Evolutionary conservation across 2,113 vertebrate species (phyloP), one percentile per base, ranked within the genome.

Genomic region (Phrynosoma platyrhinos): DNA sequence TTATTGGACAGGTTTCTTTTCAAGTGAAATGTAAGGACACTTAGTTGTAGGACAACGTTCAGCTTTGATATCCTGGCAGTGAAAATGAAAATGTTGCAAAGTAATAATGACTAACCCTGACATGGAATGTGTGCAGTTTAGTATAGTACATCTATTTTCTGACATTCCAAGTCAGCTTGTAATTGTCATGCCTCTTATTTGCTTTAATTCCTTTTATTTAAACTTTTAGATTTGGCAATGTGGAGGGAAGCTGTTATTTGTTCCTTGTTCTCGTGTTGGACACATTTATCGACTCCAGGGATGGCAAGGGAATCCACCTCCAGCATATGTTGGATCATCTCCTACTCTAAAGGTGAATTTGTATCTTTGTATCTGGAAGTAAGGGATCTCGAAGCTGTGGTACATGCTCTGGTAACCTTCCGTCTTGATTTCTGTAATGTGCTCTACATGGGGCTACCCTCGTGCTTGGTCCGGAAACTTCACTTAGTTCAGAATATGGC

Each of bases 281-380:
- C 99, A 99, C 90, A 99, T 99, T 93, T 99, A 99, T 95, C 98
- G 99, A 84, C 97, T 99, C 36, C 97, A 98, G 25, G 99, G 99
- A 25, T 99, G 99, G 99, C 98, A 98, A 88, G 99, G 99, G 86
- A 99, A 99, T 89, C 99, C 99, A 40, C 98, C 98, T 0, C 99
- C 99, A 16, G 97, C 98, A 69, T 98, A 98, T 0, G 98, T 99
- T n/a, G 99, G 99, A 42, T 99, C 99, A 52, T 99, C 99, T 77
- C 99, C 98, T 30, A 99, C 99, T 0, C 94, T 99, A n/a, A 99
- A 99, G 98, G 99, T 99, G 91, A 89, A 90, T 64, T 90, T 78
- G 36, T 86, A 20, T 79, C 21, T 20, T 47, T 47, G 74, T 74
- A n/a, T n/a, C n/a, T 36, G 36, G 36, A 36, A 36, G 36, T 36